Conservation (phyloP, 2,888 invertebrate species). For the Anthrax anthrax region DNA sequence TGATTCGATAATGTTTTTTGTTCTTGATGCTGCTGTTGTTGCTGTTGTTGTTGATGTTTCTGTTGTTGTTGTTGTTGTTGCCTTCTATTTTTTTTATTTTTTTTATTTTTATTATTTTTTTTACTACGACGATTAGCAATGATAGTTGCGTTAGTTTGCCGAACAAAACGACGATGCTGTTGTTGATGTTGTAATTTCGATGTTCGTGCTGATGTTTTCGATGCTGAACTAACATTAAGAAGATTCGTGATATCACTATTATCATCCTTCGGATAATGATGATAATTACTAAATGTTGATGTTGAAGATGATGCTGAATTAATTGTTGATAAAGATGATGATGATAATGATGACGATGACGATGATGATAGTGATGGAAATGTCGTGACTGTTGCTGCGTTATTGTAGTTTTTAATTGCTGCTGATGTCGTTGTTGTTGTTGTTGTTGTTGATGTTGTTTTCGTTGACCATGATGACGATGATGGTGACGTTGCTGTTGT, state of each 20-base stretch:
- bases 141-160: no score
- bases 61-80: not conserved
- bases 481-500: slow-evolving; percentile 1
- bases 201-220: slow-evolving; percentile 14
- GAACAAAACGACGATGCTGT: not conserved
- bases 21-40: not conserved
- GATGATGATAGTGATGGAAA: not conserved
- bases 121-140: no score
- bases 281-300: not conserved
- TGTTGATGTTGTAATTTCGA: slow-evolving; percentile 6
- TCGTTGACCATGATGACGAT: not conserved
- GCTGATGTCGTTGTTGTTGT: not conserved
- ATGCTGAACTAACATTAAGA: slow-evolving; percentile 10
- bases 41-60: not conserved
- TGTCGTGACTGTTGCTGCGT: not conserved
- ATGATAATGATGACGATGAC: not conserved
- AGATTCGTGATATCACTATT: not conserved
- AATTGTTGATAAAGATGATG: not conserved
- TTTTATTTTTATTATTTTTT: no score
- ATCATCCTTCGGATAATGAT: slow-evolving; percentile 9
- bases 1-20: not conserved
- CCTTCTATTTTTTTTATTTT: no score
- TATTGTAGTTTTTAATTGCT: not conserved
- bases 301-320: not conserved
- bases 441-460: not conserved